phyloP scores from a whole-genome alignment of 2,797 vertebrate genomes.

The Monodelphis domestica region DNA sequence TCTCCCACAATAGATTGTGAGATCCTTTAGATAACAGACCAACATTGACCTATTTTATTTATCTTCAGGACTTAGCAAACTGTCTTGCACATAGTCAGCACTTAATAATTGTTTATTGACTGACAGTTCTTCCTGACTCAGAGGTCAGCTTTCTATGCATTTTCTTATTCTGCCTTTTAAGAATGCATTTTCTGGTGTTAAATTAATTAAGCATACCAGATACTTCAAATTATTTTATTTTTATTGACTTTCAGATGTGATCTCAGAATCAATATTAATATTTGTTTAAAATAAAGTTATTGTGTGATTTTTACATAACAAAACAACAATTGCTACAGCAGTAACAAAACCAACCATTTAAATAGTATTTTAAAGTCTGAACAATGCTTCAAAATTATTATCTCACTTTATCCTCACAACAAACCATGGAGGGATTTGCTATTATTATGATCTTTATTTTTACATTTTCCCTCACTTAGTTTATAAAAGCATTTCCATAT shows the following conservation, averaged over 20 bases:
- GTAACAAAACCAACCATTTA: background rate
- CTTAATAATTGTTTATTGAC: background rate
- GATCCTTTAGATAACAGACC: background rate
- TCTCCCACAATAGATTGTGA: background rate
- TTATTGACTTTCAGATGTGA: background rate
- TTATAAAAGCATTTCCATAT: background rate
- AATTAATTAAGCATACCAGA: background rate
- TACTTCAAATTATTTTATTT: background rate
- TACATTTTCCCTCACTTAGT: background rate
- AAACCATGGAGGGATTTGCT: no score
- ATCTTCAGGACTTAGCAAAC: background rate
- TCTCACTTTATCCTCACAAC: background rate
- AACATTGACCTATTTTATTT: background rate
- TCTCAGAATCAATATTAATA: background rate
- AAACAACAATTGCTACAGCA: background rate
- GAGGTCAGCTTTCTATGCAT: background rate
- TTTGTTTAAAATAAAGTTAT: background rate
- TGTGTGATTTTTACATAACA: background rate
- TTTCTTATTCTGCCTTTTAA: background rate
- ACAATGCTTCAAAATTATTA: background rate
- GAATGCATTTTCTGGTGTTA: background rate
- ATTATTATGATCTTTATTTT: background rate
- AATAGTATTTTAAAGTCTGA: background rate
- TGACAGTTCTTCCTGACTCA: no score
- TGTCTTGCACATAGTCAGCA: background rate